Base-by-base conservation (phyloP, 1,140 invertebrate species). In the Phocides pigmalion region DNA sequence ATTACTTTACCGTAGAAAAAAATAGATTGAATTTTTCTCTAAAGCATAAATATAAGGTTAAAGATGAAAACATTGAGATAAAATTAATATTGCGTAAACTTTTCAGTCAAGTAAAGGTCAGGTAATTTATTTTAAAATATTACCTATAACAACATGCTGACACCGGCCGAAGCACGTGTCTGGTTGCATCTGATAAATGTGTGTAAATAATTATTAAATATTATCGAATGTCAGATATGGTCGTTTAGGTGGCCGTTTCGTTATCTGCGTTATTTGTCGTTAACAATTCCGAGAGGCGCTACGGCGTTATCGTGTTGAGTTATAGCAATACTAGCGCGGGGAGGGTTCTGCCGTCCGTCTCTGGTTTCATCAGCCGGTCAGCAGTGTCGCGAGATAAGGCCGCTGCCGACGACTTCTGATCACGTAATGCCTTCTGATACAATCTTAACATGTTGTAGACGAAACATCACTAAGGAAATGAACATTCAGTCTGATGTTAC, bases 181-280 rank as follows among this genome's bases (percentile, higher is more conserved):
- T 64, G 17, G 42, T 62, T 69, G 53, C 62, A 76, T 76, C 74
- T 64, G 74, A 76, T 76, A 73, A 66, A 56, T 64, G 64, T 62
- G 62, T 62, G 68, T 76, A 76, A 76, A 76, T 89, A 88, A 88
- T 90, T 90, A 90, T 90, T 88, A 88, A 88, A 90, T 87, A 90
- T 87, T 90, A 88, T 88, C 83, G 73, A 80, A 81, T 72, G 77
- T 69, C 74, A 81, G 87, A 88, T 87, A 87, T 81, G 81, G 76
- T 84, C 85, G 81, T 87, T 88, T 87, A 87, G 84, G 79, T 80
- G 84, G 72, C 79, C 83, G 80, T 86, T 80, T 73, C 64, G 76
- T 84, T 90, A 90, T 90, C 87, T 84, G 39, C 50, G 81, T 85
- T 87, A 88, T 90, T 90, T 88, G 87, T 90, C 83, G 84, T 81